These are phyloP conservation scores for Trachelipus rathkii DNA, from an alignment of 1,140 invertebrate species.

Conservation along the genomic window DNA sequence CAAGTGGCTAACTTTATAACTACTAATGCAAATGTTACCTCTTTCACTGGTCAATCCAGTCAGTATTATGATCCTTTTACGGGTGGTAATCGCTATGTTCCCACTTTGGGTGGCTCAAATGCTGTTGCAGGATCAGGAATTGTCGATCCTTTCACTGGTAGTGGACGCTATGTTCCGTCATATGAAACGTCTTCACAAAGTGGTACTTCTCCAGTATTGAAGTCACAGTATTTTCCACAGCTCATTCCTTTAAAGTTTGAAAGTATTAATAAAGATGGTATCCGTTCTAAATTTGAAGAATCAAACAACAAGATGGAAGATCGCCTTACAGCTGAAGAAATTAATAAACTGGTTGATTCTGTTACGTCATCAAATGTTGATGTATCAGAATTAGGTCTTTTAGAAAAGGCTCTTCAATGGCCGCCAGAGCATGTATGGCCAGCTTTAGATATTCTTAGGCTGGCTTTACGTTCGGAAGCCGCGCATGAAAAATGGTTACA, in stretches of 20 bases:
- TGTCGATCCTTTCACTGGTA: slow-evolving; percentile 52
- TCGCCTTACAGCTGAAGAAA: slow-evolving; percentile 26
- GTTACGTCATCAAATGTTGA: slow-evolving; percentile 40
- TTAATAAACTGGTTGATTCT: slow-evolving; percentile 20
- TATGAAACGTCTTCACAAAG: background rate
- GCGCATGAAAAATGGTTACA: slow-evolving; percentile 36
- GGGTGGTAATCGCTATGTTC: slow-evolving; percentile 32
- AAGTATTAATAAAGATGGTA: slow-evolving; percentile 48
- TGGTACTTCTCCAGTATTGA: slow-evolving; percentile 40
- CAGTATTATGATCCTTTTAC: slow-evolving; percentile 32
- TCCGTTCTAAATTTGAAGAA: slow-evolving; percentile 52
- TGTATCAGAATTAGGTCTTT: slow-evolving; percentile 55
- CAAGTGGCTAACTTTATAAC: slow-evolving; percentile 94
- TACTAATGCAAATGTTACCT: slow-evolving; percentile 63
- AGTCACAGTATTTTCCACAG: slow-evolving; percentile 38
- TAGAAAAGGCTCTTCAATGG: slow-evolving; percentile 70
- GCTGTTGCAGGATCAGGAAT: slow-evolving; percentile 20
- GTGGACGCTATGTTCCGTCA: slow-evolving; percentile 34
- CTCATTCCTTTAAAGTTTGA: slow-evolving; percentile 34
- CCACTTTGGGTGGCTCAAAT: background rate
- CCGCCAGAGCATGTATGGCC: slow-evolving; percentile 79
- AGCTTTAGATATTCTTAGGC: slow-evolving; percentile 73
- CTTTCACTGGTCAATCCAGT: slow-evolving; percentile 25
- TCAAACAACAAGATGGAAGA: slow-evolving; percentile 42
- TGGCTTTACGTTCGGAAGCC: slow-evolving; percentile 61